These are phyloP conservation scores for Leucophenga maculata DNA, from an alignment of 2,888 invertebrate genomes.

Conservation along the genomic window DNA sequence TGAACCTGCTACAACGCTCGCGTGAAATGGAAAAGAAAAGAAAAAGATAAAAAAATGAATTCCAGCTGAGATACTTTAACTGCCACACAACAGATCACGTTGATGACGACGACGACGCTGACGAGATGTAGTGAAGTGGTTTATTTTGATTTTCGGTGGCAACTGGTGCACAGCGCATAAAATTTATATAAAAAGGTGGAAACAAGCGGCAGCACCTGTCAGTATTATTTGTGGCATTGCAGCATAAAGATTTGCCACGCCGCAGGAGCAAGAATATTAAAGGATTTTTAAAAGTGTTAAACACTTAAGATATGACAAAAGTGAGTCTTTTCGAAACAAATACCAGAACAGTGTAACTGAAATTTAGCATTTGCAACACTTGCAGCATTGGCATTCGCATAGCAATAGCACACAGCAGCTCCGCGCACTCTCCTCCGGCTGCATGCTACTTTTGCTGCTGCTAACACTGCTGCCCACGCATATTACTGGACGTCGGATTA, in stretches of 20 bases:
- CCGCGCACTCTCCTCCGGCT: conserved; percentile 30
- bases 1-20: conserved; percentile 32
- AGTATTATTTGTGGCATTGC: conserved; percentile 27
- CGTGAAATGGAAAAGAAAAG: background rate
- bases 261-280: background rate
- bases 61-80: conserved; percentile 11
- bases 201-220: conserved; percentile 23
- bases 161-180: conserved; percentile 14
- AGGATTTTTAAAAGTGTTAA: background rate
- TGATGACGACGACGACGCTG: background rate
- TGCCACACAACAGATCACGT: conserved; percentile 14
- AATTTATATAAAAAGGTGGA: conserved; percentile 38
- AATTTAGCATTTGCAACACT: background rate
- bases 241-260: background rate
- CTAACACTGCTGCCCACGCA: conserved; percentile 53
- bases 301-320: background rate
- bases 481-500: conserved; percentile 72
- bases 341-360: background rate
- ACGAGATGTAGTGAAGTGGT: background rate
- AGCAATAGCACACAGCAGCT: conserved; percentile 9
- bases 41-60: background rate
- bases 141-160: conserved; percentile 21
- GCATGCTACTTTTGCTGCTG: conserved; percentile 35
- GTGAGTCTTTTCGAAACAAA: background rate
- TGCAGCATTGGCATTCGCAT: background rate